Percentiles rank a stretch among this genome's conserved stretches.
Evolutionary conservation across 2,797 vertebrate genomes (phyloP).

Genomic region (Manis pentadactyla): DNA sequence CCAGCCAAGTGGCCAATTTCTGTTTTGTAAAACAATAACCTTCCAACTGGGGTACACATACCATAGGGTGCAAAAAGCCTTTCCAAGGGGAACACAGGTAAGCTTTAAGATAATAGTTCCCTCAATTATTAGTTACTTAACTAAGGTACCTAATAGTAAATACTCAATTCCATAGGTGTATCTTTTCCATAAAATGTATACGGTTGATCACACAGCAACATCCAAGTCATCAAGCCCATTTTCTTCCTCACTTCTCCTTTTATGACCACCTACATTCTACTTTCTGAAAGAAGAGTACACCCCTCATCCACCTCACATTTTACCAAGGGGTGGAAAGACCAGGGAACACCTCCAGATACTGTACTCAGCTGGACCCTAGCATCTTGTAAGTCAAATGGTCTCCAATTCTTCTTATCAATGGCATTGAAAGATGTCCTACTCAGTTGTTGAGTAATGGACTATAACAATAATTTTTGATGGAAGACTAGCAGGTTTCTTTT

Average conservation of each 20-base stretch:
- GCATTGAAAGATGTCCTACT: background rate
- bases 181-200: background rate
- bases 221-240: background rate
- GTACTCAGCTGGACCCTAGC: background rate
- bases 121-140: background rate
- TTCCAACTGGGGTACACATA: background rate
- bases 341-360: background rate
- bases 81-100: background rate
- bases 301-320: background rate
- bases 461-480: slow-evolving; percentile 4
- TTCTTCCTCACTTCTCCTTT: background rate
- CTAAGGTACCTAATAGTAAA: background rate
- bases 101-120: slow-evolving; percentile 2
- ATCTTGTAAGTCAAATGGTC: background rate
- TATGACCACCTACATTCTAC: background rate
- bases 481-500: background rate
- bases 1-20: slow-evolving; percentile 6
- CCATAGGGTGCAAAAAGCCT: background rate
- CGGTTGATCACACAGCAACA: background rate
- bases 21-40: background rate
- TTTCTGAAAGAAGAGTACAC: background rate
- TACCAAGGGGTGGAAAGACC: background rate
- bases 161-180: background rate
- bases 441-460: background rate
- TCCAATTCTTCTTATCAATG: background rate